These are phyloP conservation scores for Acanthococcus lagerstroemiae DNA, from an alignment of 2,888 invertebrate species.

Conservation along the genomic window DNA sequence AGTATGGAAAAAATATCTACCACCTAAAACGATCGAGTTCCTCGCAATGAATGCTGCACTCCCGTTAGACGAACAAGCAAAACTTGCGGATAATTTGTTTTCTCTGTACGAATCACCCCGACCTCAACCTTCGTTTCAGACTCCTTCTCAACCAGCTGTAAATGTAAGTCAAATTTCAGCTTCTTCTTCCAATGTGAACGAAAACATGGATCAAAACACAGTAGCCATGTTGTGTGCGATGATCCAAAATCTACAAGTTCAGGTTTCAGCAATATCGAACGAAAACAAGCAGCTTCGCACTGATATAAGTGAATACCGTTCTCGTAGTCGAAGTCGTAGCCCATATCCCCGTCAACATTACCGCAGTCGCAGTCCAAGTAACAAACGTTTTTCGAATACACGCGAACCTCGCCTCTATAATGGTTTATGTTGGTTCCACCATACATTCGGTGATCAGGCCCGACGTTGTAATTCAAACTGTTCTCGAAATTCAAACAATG, in stretches of 20 bases:
- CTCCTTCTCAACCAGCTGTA: background rate
- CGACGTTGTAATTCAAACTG: background rate
- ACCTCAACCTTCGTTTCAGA: background rate
- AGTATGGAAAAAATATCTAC: background rate
- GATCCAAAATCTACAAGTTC: background rate
- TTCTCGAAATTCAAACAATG: background rate
- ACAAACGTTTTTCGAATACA: background rate
- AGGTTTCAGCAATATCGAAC: background rate
- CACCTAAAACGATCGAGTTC: background rate
- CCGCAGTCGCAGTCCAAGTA: background rate
- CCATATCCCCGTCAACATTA: background rate
- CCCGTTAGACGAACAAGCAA: background rate
- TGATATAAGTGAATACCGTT: background rate
- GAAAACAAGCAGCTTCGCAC: background rate
- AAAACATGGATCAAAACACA: background rate
- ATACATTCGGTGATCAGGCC: background rate
- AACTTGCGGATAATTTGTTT: background rate
- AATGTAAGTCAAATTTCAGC: background rate
- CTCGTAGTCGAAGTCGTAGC: background rate
- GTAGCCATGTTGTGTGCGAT: background rate
- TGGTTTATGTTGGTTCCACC: background rate
- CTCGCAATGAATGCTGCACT: background rate
- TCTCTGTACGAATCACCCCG: background rate
- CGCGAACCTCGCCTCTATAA: background rate
- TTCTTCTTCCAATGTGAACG: background rate